Base-by-base conservation (phyloP, 2,888 invertebrate genomes). In the Drosophila leonis region DNA sequence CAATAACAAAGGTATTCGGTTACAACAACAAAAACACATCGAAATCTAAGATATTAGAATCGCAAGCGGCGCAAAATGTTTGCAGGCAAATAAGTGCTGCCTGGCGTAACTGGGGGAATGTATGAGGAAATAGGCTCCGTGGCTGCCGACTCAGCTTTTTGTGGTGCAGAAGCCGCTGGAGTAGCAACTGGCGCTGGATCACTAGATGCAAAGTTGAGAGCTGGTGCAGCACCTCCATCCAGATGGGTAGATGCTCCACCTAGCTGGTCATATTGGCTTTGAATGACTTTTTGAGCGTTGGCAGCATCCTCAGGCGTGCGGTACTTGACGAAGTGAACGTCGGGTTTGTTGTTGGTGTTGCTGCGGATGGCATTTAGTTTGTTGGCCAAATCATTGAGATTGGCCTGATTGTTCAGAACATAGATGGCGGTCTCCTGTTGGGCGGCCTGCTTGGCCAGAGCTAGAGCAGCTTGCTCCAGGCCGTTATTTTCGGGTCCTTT, bases 301-400 rank as follows among this genome's bases (percentile, higher is more conserved):
- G 72, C 77, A 37, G 92, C 92, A 78, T 92, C 92, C 75, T 90
- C 86, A 0, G 83, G 79, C 0, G 91, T 92, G 49, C 90, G 91
- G 65, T 92, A 92, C 68, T 92, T 92, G 59, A 92, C 90, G 56
- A 91, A 91, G 62, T 90, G 90, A 1, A 91, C 91, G 67, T 91
- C 91, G 54, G 91, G 91, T 62, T 89, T 90, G 63, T 88, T 78
- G 54, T 76, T 83, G 49, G 20, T 55, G 49, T 75, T 72, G 56
- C 71, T 75, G 31, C 78, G 76, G 8, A 86, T 33, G 35, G 75
- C 61, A 63, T 91, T 90, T 42, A 90, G 65, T 49, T 87, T 91
- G 55, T 80, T 76, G 56, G 86, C 78, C 54, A 91, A 66, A 44
- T 84, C 88, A 8, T 72, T 68, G 1, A 88, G 66, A 27, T 92